Percentiles rank a stretch among this genome's conserved stretches.
Conservation (phyloP, 2,113 vertebrate genomes). For the Capreolus pygargus region DNA sequence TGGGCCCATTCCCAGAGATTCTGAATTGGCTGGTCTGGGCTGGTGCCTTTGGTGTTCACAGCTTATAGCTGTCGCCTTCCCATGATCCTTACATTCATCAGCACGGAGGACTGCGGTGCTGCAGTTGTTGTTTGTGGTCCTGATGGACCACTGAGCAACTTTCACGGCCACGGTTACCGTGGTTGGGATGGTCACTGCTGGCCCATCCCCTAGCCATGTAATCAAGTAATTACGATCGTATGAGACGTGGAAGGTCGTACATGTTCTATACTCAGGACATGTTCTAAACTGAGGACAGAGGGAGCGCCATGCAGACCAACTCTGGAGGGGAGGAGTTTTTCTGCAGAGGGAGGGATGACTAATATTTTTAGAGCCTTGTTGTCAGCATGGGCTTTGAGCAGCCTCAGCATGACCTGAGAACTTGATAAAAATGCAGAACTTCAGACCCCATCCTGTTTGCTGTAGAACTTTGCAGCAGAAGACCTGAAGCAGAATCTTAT, state of each 20-base stretch:
- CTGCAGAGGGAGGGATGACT: background rate
- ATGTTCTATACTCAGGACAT: background rate
- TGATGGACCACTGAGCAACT: background rate
- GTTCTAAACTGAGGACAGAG: background rate
- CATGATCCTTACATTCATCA: background rate
- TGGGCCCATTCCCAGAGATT: background rate
- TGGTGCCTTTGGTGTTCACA: background rate
- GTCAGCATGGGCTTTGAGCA: background rate
- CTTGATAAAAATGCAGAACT: background rate
- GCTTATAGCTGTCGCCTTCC: background rate
- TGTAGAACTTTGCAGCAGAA: background rate
- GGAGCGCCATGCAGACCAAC: background rate
- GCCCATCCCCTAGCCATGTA: background rate
- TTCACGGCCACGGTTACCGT: background rate
- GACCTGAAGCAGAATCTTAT: background rate
- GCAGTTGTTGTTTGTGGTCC: background rate
- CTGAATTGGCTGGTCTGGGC: background rate
- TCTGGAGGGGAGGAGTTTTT: background rate
- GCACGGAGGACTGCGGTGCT: background rate
- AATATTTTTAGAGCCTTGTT: background rate
- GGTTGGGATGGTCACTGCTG: background rate
- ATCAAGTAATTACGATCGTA: background rate
- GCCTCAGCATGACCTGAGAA: background rate
- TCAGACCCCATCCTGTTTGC: background rate
- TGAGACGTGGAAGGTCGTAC: background rate